phyloP scores from a whole-genome alignment of 2,113 vertebrate genomes.

The Emydocephalus ijimae region DNA sequence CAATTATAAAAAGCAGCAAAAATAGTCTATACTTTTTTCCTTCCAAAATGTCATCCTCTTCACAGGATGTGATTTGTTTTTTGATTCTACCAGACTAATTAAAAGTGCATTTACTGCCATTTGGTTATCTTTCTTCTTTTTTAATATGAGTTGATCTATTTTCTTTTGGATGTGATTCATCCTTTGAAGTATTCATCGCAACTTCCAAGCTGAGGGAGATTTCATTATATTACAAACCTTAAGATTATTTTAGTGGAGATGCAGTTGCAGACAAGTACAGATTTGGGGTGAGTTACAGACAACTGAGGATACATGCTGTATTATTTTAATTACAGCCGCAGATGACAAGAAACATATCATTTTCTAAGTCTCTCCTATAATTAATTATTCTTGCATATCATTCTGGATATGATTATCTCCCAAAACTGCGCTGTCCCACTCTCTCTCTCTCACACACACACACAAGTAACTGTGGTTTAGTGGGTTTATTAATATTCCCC shows the following conservation, averaged over 20 bases:
- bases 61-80: slow-evolving; percentile 9
- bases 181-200: slow-evolving; percentile 24
- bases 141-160: slow-evolving; percentile 15
- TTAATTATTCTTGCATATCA: not conserved
- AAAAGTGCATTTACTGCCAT: slow-evolving; percentile 16
- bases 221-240: not conserved
- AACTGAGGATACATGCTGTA: not conserved
- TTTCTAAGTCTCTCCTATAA: not conserved
- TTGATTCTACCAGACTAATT: slow-evolving; percentile 16
- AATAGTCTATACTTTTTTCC: not conserved
- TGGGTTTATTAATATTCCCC: no score
- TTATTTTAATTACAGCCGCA: not conserved
- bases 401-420: not conserved
- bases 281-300: not conserved
- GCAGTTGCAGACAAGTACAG: not conserved
- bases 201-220: not conserved
- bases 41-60: not conserved
- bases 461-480: no score
- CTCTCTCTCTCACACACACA: no score
- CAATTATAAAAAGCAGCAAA: not conserved
- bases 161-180: not conserved
- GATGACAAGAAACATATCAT: not conserved
- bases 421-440: not conserved
- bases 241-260: not conserved
- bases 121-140: not conserved